Evolutionary conservation across 2,113 vertebrate genomes (phyloP).

Genomic region (Ciconia boyciana): DNA sequence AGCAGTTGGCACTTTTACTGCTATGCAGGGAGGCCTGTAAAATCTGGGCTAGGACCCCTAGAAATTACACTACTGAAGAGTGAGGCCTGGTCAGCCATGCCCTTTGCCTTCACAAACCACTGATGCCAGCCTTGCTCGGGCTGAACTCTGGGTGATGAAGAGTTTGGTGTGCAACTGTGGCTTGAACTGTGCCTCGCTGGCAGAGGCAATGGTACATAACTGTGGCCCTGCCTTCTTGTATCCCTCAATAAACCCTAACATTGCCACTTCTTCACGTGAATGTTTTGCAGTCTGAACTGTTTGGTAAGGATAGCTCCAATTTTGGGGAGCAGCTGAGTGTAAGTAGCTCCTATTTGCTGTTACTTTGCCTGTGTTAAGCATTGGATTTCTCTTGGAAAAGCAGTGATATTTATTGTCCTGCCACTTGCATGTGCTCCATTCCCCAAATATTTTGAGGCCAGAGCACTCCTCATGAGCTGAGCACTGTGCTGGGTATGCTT

Average conservation of each 20-base stretch:
- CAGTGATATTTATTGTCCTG: not conserved
- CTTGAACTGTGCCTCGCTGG: not conserved
- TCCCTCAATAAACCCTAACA: not conserved
- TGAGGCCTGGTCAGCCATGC: not conserved
- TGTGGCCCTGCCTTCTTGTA: not conserved
- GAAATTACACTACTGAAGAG: not conserved
- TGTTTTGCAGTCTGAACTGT: not conserved
- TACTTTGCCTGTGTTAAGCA: not conserved
- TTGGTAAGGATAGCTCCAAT: not conserved
- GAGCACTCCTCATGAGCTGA: not conserved
- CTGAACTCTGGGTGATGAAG: not conserved
- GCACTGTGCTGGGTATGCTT: not conserved
- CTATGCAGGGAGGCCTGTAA: not conserved
- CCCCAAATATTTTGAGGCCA: not conserved
- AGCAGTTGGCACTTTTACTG: not conserved
- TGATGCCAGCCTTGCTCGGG: not conserved
- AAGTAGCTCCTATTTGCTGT: not conserved
- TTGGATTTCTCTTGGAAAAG: not conserved
- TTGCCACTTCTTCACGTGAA: not conserved
- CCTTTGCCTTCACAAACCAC: not conserved
- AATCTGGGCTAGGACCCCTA: not conserved
- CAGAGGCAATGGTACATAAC: not conserved
- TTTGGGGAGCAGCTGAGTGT: not conserved
- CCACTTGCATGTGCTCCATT: not conserved
- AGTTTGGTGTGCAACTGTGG: not conserved